Evolutionary conservation across 2,113 vertebrate species (phyloP).

Genomic region (Bos javanicus): DNA sequence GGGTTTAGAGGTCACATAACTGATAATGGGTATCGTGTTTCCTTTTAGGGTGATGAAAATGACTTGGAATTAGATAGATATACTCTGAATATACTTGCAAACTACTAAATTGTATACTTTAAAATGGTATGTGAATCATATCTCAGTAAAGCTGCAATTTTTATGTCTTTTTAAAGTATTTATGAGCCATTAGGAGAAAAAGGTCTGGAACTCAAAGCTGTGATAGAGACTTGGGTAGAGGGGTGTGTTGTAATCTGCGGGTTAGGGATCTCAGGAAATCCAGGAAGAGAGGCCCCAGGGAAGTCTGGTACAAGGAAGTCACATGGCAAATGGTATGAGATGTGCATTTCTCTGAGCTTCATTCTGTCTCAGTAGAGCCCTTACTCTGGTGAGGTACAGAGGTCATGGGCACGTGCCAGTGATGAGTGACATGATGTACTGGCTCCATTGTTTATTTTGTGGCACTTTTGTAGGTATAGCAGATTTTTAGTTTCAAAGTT

Average conservation of each 20-base stretch:
- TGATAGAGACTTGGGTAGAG: neutral
- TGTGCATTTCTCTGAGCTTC: neutral
- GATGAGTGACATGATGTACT: neutral
- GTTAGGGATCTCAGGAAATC: neutral
- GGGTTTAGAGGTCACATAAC: fast-evolving
- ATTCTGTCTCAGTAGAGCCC: neutral
- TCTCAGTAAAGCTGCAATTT: neutral
- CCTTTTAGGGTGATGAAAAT: neutral
- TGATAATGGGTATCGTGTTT: neutral
- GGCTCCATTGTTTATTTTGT: neutral
- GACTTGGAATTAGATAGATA: neutral
- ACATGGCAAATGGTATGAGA: neutral
- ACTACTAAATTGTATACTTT: neutral
- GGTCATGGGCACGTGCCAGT: neutral
- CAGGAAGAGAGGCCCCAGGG: neutral
- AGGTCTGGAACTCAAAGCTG: neutral
- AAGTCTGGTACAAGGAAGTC: neutral
- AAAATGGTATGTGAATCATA: neutral
- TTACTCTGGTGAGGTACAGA: neutral
- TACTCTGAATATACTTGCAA: neutral
- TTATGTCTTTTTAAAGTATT: neutral
- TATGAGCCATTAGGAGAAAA: neutral
- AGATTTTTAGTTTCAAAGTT: constrained; percentile 5
- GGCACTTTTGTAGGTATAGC: neutral
- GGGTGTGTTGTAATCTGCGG: neutral